Conservation (phyloP, 2,888 invertebrate species). For the Sphaerophoria rueppellii region DNA sequence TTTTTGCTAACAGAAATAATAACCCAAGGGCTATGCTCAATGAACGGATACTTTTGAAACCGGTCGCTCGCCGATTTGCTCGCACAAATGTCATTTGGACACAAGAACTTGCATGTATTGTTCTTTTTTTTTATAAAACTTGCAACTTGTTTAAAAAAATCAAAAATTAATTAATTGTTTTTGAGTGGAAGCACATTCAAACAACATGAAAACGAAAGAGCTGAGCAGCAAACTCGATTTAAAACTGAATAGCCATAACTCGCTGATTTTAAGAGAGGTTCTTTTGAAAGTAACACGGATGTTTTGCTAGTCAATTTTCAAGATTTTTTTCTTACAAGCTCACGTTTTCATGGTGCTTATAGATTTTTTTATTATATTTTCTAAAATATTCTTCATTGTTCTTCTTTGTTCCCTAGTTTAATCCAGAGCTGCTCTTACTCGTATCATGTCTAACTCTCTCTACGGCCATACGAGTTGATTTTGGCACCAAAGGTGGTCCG, state of each 20-base stretch:
- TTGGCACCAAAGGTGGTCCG: conserved; percentile 85
- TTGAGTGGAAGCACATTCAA: neutral
- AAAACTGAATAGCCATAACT: neutral
- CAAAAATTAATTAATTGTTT: conserved; percentile 33
- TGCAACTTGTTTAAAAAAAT: conserved; percentile 24
- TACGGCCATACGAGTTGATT: conserved; percentile 85
- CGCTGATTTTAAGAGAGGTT: neutral
- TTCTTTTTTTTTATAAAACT: conserved; percentile 38
- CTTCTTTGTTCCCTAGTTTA: conserved; percentile 67
- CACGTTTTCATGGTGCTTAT: neutral
- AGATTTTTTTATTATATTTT: neutral
- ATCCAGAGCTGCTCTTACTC: conserved; percentile 78
- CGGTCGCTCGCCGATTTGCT: conserved; percentile 4
- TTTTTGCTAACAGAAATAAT: conserved; percentile 11
- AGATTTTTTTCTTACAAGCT: neutral
- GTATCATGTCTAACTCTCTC: conserved; percentile 79
- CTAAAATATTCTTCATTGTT: neutral
- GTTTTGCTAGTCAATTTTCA: neutral
- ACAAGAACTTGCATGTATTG: conserved; percentile 20
- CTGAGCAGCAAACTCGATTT: conserved; percentile 44
- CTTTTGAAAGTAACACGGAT: conserved; percentile 15
- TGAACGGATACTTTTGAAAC: conserved; percentile 13
- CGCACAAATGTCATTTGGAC: conserved; percentile 48
- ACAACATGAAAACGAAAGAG: conserved; percentile 48
- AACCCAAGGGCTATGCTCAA: conserved; percentile 27